Percentiles rank a stretch among this genome's conserved stretches.
Conservation (phyloP, 2,113 vertebrate species). For the Elachura formosa region DNA sequence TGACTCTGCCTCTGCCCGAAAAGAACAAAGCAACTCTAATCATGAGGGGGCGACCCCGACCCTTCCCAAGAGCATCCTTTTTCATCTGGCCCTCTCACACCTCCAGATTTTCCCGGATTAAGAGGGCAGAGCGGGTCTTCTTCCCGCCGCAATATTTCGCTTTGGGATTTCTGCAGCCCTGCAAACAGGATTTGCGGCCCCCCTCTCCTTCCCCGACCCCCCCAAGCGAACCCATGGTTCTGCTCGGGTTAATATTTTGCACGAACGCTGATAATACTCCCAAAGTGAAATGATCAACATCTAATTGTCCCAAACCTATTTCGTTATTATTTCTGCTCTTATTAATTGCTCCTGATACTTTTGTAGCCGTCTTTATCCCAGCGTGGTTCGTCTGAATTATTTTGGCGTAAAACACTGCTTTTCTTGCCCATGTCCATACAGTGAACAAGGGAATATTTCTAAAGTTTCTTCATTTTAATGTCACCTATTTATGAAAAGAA, state of each 20-base stretch:
- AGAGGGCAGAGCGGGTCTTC: neutral
- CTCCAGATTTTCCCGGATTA: neutral
- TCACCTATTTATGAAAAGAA: neutral
- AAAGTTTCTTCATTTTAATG: neutral
- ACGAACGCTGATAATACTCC: neutral
- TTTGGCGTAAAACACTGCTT: neutral
- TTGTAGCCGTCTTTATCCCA: neutral
- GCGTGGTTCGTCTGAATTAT: neutral
- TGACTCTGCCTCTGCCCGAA: neutral
- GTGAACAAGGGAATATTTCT: neutral
- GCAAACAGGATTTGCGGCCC: neutral
- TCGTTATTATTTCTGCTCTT: neutral
- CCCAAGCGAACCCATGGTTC: neutral
- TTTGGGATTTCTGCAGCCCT: neutral
- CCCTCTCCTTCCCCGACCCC: fast-evolving
- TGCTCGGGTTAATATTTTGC: neutral
- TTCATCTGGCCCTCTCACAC: neutral
- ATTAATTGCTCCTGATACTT: neutral
- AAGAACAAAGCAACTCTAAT: conserved; percentile 8
- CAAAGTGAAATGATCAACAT: neutral
- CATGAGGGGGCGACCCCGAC: neutral
- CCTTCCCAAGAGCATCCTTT: neutral
- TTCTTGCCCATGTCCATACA: neutral
- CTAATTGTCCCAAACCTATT: neutral
- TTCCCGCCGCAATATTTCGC: neutral